Evolutionary conservation across 2,797 vertebrate species (phyloP).

Genomic region (Bovichtus variegatus): DNA sequence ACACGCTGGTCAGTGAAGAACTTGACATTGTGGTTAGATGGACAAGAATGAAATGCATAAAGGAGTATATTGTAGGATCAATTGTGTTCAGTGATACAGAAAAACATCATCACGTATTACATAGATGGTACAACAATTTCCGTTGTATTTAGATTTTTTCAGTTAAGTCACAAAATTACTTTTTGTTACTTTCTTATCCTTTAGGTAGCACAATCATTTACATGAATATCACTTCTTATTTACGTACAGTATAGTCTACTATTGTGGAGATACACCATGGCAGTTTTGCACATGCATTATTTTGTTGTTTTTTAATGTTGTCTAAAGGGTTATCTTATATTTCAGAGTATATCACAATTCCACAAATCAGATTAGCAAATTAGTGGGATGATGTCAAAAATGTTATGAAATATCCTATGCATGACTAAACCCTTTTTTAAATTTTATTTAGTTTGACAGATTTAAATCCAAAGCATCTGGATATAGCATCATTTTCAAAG

Average conservation of each 20-base stretch:
- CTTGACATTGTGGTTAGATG: conserved; percentile 38
- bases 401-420: conserved; percentile 14
- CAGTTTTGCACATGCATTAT: conserved; percentile 74
- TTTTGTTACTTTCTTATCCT: conserved; percentile 62
- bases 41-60: conserved; percentile 44
- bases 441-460: conserved; percentile 8
- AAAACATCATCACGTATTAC: conserved; percentile 53
- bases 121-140: conserved; percentile 48
- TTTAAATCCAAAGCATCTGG: conserved; percentile 27
- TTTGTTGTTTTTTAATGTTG: conserved; percentile 44
- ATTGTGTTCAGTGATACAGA: conserved; percentile 47
- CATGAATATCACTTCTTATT: conserved; percentile 53
- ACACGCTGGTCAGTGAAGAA: conserved; percentile 42
- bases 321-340: conserved; percentile 45
- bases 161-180: conserved; percentile 40
- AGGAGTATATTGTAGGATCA: conserved; percentile 48
- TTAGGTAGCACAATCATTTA: conserved; percentile 70
- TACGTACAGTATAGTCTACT: conserved; percentile 63
- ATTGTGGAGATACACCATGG: conserved; percentile 44
- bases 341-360: conserved; percentile 44
- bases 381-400: conserved; percentile 16
- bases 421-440: conserved; percentile 30
- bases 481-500: conserved; percentile 15
- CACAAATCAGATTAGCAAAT: conserved; percentile 35
- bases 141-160: conserved; percentile 47